Base-by-base conservation (phyloP, 2,113 vertebrate species). In the Rhagologus leucostigma region DNA sequence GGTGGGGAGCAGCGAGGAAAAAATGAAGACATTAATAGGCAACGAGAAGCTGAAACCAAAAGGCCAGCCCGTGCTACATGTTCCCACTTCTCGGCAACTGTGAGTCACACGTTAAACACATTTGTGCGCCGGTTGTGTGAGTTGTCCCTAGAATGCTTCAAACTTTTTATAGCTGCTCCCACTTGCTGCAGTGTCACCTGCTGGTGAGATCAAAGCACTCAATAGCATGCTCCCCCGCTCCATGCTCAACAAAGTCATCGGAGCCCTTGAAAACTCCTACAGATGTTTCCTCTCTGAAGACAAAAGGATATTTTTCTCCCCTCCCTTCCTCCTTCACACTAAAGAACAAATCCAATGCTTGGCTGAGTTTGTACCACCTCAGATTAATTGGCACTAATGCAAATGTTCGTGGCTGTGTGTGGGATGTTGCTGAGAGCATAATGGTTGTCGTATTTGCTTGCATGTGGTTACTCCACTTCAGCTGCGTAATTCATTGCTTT, bases 171-270 rank as follows among this genome's bases (percentile, higher is more conserved):
- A 87, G 94, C 91, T 87, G 89, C 93, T 95, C 91, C 96, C 96
- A 91, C 93, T 97, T 97, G 94, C 96, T 96, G 94, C 95, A 96
- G 95, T 95, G 91, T 95, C 96, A 96, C 96, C 95, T 97, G 95
- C 95, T 84, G 95, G 87, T 57, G 87, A 85, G 84, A 95, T 96
- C 80, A 96, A 90, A 96, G 91, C 41, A 74, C 50, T 89, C 78
- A 83, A 19, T 29, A 55, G 90, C 89, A 92, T 14, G 75, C 93
- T 96, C 77, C 62, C 81, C 93, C 57, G 67, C 85, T 85, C 90
- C 86, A 64, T 59, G 65, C 79, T 94, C 73, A 90, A 94, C 91
- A 85, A 95, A 95, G 91, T 92, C 93, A 92, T 76, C 2, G 22
- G 55, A 95, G 84, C 90, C 93, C 59, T 90, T 90, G 88, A 93